Evolutionary conservation across 2,113 vertebrate genomes (phyloP).

Genomic region (Dicentrarchus labrax): DNA sequence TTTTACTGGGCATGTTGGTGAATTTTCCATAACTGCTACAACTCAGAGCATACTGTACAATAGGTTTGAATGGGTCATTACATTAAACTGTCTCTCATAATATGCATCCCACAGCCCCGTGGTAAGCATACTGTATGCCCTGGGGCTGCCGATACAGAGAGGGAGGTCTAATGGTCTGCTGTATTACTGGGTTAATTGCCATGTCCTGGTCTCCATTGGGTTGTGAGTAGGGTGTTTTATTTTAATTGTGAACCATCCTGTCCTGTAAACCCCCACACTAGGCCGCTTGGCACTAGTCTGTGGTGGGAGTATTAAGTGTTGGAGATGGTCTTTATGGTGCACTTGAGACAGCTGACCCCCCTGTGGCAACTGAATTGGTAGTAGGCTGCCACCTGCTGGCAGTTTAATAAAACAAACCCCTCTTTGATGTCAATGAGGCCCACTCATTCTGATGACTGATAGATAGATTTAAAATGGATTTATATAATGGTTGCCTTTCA

Average conservation of each 20-base stretch:
- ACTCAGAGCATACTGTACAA: conserved; percentile 53
- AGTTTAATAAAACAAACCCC: neutral
- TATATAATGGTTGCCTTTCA: neutral
- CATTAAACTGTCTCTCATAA: conserved; percentile 81
- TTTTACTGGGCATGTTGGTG: conserved; percentile 11
- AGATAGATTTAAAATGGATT: neutral
- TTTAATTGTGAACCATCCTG: conserved; percentile 80
- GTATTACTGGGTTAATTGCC: conserved; percentile 86
- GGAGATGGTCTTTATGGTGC: conserved; percentile 50
- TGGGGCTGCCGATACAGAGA: conserved; percentile 64
- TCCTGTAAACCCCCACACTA: conserved; percentile 55
- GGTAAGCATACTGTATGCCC: conserved; percentile 63
- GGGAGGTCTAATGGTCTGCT: conserved; percentile 81
- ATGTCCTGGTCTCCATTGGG: conserved; percentile 77
- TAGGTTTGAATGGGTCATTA: conserved; percentile 78
- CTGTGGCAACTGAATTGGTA: conserved; percentile 23
- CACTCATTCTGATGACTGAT: neutral
- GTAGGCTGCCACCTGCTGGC: conserved; percentile 78
- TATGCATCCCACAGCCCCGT: conserved; percentile 63
- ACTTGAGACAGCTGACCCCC: conserved; percentile 9
- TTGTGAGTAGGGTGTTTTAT: conserved; percentile 72
- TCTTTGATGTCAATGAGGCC: neutral
- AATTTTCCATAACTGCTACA: conserved; percentile 27
- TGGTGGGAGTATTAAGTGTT: conserved; percentile 45
- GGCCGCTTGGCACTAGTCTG: conserved; percentile 43